These are phyloP conservation scores for Mamestra configurata DNA, from an alignment of 1,140 invertebrate genomes.

Conservation along the genomic window DNA sequence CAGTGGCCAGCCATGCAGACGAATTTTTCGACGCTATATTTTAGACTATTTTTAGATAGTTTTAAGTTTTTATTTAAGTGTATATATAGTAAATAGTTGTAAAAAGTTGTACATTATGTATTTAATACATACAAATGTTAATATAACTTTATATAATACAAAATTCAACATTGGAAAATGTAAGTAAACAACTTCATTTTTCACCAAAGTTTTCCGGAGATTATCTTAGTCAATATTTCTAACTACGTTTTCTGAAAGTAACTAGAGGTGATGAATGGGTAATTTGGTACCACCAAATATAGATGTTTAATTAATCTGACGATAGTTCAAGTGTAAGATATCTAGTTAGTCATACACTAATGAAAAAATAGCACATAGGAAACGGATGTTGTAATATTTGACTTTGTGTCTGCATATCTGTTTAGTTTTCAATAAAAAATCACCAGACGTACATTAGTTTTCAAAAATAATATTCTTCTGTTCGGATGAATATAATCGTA, in stretches of 20 bases:
- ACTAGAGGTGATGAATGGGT: no score
- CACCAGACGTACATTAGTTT: conserved; percentile 62
- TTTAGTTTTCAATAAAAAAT: conserved; percentile 73
- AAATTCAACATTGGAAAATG: neutral
- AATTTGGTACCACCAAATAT: no score
- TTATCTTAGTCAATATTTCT: no score
- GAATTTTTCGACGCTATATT: no score
- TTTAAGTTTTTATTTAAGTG: no score
- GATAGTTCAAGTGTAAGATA: neutral
- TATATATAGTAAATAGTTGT: no score
- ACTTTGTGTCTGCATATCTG: conserved; percentile 67
- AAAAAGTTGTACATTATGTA: no score
- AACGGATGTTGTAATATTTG: conserved; percentile 77
- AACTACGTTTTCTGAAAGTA: no score
- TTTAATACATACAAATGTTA: no score
- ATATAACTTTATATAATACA: no score
- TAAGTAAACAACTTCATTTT: neutral
- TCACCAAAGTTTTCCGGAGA: neutral
- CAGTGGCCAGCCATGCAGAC: no score
- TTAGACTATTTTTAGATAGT: no score
- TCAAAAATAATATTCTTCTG: conserved; percentile 52
- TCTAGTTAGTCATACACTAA: conserved; percentile 50
- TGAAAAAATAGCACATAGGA: conserved; percentile 67
- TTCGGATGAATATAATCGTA: conserved; percentile 55
- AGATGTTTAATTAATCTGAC: neutral